Percentiles rank a stretch among this genome's conserved stretches.
phyloP scores from a whole-genome alignment of 1,140 invertebrate genomes.

The Adoxophyes honmai region DNA sequence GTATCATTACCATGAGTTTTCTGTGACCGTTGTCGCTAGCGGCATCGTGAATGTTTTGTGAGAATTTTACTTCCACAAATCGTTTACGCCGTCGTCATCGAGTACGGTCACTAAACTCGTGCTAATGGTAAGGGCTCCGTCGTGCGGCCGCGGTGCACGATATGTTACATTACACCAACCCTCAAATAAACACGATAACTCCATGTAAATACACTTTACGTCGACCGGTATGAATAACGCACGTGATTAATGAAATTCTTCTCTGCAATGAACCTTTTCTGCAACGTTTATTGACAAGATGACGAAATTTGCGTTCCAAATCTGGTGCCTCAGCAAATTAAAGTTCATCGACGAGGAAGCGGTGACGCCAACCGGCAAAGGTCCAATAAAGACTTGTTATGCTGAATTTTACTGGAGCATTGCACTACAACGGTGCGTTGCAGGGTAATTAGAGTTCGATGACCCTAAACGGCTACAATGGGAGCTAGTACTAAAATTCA shows the following conservation, averaged over 20 bases:
- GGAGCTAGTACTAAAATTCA: slow-evolving; percentile 48
- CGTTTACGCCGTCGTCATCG: too few relatives aligned
- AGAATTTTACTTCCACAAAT: too few relatives aligned
- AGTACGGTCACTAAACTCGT: too few relatives aligned
- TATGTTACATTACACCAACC: neutral
- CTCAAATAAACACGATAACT: neutral
- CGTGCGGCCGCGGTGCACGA: too few relatives aligned
- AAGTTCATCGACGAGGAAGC: slow-evolving; percentile 41
- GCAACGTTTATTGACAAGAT: too few relatives aligned
- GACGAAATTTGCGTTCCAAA: neutral
- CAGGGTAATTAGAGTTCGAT: slow-evolving; percentile 66
- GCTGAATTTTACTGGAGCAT: slow-evolving; percentile 73
- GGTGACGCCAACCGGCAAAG: slow-evolving; percentile 31
- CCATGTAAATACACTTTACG: too few relatives aligned
- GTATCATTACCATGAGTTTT: slow-evolving; percentile 25
- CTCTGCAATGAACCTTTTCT: too few relatives aligned
- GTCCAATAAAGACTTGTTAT: slow-evolving; percentile 73
- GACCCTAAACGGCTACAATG: slow-evolving; percentile 42
- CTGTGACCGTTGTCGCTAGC: neutral
- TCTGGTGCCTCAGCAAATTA: slow-evolving; percentile 21
- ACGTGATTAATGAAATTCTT: too few relatives aligned
- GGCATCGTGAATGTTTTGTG: too few relatives aligned
- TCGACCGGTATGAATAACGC: too few relatives aligned
- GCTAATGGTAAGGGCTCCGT: too few relatives aligned
- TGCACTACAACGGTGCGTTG: slow-evolving; percentile 55